Evolutionary conservation across 2,113 vertebrate species (phyloP), one percentile per base, ranked within the genome.

Genomic region (Cyanoderma ruficeps): DNA sequence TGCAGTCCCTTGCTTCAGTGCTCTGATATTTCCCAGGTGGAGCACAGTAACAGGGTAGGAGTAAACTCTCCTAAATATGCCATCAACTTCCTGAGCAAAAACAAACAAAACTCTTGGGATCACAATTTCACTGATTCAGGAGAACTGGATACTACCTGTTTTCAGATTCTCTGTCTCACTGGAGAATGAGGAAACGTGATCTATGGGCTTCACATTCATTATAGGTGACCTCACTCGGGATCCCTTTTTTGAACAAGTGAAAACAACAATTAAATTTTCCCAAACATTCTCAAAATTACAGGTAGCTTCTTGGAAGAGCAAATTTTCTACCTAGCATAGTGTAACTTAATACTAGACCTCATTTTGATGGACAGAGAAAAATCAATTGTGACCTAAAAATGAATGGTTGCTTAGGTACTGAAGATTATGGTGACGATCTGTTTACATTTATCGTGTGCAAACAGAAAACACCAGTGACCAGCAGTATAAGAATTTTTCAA

Each of bases 301-400:
- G 4, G 22, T 20, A 39, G 37, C 59, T 84, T 87, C 47, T 84
- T 94, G 61, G 68, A 91, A 91, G 11, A 94, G 52, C 24, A 75
- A 47, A 75, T 64, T 76, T 91, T 94, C 42, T 30, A 87, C 33
- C 61, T 69, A 50, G 52, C 10, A 18, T 10, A 25, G 24, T 11
- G 30, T 50, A 89, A 87, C 56, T 77, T 79, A 63, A 91, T 59
- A 64, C 13, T 39, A 49, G 49, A 64, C 15, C 24, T 67, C 39
- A 30, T 78, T 93, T 70, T 82, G 57, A 87, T n/a, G 30, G 80
- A 63, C 23, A 87, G 87, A 64, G 47, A 71, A 94, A 93, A 93
- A 87, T 71, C 69, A 95, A 24, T 35, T 47, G 59, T 56, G 47
- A 82, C 69, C 44, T 91, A 89, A 87, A 91, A 93, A 68, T 47